Evolutionary conservation across 2,888 invertebrate species (phyloP).

Genomic region (Pseudococcus longispinus): DNA sequence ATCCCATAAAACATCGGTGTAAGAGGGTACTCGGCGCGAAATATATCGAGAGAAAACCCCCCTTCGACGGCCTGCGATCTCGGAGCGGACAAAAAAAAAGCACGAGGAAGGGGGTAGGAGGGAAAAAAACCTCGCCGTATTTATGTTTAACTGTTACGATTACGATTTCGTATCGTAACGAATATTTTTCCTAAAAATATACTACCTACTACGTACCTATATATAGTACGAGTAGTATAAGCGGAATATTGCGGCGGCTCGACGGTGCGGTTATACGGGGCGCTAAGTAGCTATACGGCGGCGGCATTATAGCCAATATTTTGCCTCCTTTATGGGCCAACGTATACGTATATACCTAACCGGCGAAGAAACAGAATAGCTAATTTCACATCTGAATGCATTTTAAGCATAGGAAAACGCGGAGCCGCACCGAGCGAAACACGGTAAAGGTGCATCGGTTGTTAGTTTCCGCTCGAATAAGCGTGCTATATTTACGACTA

Average conservation of each 20-base stretch:
- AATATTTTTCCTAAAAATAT: constrained; percentile 17
- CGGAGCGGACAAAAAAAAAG: not conserved
- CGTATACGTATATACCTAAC: not conserved
- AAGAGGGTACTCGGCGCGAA: not conserved
- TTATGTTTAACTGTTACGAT: constrained; percentile 53
- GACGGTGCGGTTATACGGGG: constrained; percentile 22
- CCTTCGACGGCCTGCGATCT: not conserved
- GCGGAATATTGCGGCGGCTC: not conserved
- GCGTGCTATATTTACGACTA: constrained; percentile 54
- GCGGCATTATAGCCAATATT: constrained; percentile 44
- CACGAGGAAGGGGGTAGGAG: not conserved
- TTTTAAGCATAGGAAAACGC: constrained; percentile 43
- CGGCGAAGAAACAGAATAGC: constrained; percentile 55
- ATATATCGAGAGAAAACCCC: not conserved
- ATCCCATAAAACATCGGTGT: constrained; percentile 43
- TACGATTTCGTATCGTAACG: constrained; percentile 49
- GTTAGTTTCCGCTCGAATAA: constrained; percentile 56
- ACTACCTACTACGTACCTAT: not conserved
- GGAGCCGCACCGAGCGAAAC: constrained; percentile 7
- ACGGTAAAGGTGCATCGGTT: constrained; percentile 55
- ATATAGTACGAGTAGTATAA: not conserved
- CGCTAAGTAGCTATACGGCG: constrained; percentile 44
- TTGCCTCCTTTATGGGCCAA: constrained; percentile 42
- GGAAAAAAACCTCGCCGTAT: constrained; percentile 30
- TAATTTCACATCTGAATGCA: constrained; percentile 57